phyloP scores from a whole-genome alignment of 23 tunicate genomes.

The Diplosoma virens region DNA sequence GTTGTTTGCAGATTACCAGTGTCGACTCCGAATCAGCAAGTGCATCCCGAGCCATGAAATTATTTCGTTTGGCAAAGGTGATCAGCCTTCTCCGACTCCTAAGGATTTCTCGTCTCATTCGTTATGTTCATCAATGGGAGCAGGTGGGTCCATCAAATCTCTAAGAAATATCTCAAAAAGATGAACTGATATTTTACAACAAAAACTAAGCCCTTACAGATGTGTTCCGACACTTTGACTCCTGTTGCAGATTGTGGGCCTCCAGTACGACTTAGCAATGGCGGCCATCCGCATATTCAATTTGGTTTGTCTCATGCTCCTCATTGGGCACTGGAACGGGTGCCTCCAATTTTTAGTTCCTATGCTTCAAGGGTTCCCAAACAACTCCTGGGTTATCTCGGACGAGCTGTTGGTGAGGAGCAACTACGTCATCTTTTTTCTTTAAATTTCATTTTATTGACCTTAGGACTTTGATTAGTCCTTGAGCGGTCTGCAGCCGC shows the following conservation, averaged over 20 bases:
- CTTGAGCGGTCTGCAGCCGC: too few species aligned
- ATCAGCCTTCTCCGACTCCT: constrained; percentile 86
- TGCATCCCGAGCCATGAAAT: constrained; percentile 96
- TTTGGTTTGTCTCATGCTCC: constrained; percentile 90
- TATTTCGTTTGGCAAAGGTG: constrained; percentile 90
- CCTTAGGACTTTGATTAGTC: too few species aligned
- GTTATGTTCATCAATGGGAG: constrained; percentile 99
- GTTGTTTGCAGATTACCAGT: constrained; percentile 35
- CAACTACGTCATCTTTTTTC: too few species aligned
- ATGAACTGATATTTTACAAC: neutral
- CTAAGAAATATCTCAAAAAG: neutral
- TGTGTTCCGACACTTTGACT: neutral
- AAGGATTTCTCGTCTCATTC: constrained; percentile 79
- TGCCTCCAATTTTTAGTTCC: constrained; percentile 98
- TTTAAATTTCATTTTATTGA: too few species aligned
- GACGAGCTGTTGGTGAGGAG: constrained; percentile 72
- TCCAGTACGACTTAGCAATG: constrained; percentile 94
- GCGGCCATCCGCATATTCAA: constrained; percentile 97
- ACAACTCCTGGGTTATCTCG: constrained; percentile 81
- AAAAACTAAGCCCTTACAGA: neutral
- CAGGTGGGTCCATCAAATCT: constrained; percentile 63
- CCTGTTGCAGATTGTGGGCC: constrained; percentile 78
- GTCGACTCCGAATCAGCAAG: constrained; percentile 75
- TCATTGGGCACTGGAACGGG: constrained; percentile 99
- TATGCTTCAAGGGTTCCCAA: constrained; percentile 86